Percentiles rank a stretch among this genome's conserved stretches.
Conservation (phyloP, 1,140 invertebrate genomes). For the Cherax quadricarinatus region DNA sequence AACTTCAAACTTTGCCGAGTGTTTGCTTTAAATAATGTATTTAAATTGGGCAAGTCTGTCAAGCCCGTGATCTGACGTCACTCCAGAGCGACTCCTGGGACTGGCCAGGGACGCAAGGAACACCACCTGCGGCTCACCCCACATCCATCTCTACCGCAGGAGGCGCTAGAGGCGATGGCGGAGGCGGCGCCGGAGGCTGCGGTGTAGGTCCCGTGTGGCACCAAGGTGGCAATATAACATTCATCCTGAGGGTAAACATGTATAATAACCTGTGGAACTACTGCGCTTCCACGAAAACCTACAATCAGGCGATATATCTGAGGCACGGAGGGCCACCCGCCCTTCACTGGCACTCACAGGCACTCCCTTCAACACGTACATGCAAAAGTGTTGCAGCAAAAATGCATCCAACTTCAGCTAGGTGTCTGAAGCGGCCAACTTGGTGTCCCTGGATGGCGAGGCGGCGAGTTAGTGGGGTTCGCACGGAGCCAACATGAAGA, state of each 20-base stretch:
- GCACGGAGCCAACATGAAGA: slow-evolving; percentile 50
- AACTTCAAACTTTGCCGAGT: slow-evolving; percentile 70
- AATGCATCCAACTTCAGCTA: not conserved
- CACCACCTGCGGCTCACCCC: not conserved
- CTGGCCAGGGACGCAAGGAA: not conserved
- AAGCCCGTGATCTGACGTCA: slow-evolving; percentile 69
- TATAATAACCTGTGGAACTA: slow-evolving; percentile 70
- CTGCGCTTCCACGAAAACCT: slow-evolving; percentile 27
- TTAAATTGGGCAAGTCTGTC: slow-evolving; percentile 68
- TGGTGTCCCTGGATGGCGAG: too few species aligned
- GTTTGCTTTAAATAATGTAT: slow-evolving; percentile 73
- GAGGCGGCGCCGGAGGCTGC: not conserved
- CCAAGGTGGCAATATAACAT: slow-evolving; percentile 68
- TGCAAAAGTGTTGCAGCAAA: too few species aligned
- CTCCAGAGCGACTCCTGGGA: slow-evolving; percentile 40
- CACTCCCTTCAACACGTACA: too few species aligned
- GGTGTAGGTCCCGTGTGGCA: slow-evolving; percentile 11
- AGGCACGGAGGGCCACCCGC: not conserved
- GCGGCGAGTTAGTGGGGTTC: slow-evolving; percentile 16
- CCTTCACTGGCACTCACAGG: not conserved
- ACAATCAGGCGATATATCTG: slow-evolving; percentile 33
- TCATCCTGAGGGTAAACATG: slow-evolving; percentile 72
- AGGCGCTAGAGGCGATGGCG: not conserved
- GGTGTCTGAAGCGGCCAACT: not conserved
- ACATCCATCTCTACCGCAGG: not conserved